Conservation (phyloP, 2,888 invertebrate species). For the Drosophila cracens region DNA sequence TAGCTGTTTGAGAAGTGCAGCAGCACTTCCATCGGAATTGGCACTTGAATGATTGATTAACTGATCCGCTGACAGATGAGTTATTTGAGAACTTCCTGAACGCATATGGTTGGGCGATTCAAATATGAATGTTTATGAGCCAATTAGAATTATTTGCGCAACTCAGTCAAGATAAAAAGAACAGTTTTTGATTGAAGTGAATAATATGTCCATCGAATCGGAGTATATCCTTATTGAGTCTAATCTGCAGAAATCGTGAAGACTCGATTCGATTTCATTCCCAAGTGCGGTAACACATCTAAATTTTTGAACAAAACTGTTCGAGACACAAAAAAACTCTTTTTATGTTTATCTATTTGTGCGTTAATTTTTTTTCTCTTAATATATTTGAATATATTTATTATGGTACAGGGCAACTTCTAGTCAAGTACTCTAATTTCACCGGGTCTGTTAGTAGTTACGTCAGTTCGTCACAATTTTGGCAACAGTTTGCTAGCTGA, state of each 20-base stretch:
- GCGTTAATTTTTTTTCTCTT: neutral
- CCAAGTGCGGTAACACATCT: neutral
- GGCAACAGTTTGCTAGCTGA: constrained; percentile 17
- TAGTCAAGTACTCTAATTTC: constrained; percentile 2
- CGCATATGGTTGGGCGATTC: neutral
- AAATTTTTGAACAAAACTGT: neutral
- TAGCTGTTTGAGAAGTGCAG: constrained; percentile 20
- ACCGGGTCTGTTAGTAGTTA: constrained; percentile 3
- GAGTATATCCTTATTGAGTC: neutral
- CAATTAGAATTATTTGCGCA: constrained; percentile 3
- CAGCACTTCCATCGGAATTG: constrained; percentile 25
- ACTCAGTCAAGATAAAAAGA: neutral
- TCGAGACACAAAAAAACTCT: neutral
- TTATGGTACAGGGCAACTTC: neutral
- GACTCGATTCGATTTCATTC: too few species aligned
- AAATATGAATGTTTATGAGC: constrained; percentile 1
- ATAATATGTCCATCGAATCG: too few species aligned
- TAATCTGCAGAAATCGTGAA: too few species aligned
- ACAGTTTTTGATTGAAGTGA: neutral
- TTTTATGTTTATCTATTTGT: neutral
- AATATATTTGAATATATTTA: neutral
- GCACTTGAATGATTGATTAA: constrained; percentile 21
- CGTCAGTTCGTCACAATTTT: constrained; percentile 31
- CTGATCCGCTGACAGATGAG: constrained; percentile 11
- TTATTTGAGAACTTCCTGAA: constrained; percentile 14